Evolutionary conservation across 92 coral and sea anemone genomes (phyloP).

Genomic region (Muricea muricata): DNA sequence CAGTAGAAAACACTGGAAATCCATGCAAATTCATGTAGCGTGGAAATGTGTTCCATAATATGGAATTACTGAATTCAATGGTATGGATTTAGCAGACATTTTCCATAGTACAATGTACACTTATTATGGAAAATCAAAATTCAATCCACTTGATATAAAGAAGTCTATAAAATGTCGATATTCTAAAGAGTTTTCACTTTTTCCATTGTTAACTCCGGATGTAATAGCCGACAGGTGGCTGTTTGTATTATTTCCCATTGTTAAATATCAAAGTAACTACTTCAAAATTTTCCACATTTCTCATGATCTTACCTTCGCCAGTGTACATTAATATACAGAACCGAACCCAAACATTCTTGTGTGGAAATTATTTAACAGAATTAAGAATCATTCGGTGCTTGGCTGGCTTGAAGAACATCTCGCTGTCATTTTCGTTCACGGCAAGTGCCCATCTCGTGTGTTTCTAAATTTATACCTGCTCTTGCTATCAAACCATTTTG

Average conservation of each 20-base stretch:
- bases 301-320: not conserved
- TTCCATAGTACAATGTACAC: too few species aligned
- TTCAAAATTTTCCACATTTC: not conserved
- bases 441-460: not conserved
- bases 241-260: not conserved
- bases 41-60: too few species aligned
- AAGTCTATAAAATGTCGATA: too few species aligned
- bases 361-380: not conserved
- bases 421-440: not conserved
- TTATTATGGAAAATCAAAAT: too few species aligned
- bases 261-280: not conserved
- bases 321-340: not conserved
- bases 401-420: not conserved
- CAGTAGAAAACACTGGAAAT: too few species aligned
- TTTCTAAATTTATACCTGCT: constrained; percentile 19
- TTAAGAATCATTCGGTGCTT: not conserved
- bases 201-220: not conserved
- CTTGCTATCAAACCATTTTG: not conserved
- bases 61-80: too few species aligned
- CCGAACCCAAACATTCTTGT: not conserved
- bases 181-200: too few species aligned
- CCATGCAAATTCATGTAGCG: too few species aligned
- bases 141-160: too few species aligned
- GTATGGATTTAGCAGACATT: too few species aligned
- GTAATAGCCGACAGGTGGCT: constrained; percentile 15